Evolutionary conservation across 2,797 vertebrate species (phyloP).

Genomic region (Mallotus villosus): DNA sequence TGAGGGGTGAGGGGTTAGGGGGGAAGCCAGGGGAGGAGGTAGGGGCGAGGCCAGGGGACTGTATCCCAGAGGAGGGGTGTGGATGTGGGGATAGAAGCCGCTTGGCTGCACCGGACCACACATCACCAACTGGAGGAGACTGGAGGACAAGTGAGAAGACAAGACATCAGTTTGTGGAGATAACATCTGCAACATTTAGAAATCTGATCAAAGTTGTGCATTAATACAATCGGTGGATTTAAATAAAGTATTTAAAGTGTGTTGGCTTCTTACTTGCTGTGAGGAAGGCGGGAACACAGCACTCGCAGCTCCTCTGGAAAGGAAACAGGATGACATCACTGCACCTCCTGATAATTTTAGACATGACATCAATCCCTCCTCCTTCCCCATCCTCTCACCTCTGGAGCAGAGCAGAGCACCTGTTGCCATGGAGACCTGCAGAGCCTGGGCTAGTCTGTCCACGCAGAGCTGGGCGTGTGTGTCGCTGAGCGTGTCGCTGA

Average conservation of each 20-base stretch:
- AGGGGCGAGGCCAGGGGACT: conserved; percentile 71
- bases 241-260: background rate
- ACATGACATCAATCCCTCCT: conserved; percentile 1
- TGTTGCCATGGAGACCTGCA: conserved; percentile 94
- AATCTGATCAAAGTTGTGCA: too few species aligned
- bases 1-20: conserved; percentile 60
- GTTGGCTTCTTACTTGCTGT: conserved; percentile 75
- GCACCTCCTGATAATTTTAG: background rate
- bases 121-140: conserved; percentile 95
- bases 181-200: background rate
- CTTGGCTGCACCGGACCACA: conserved; percentile 91
- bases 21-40: conserved; percentile 53
- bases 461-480: conserved; percentile 86
- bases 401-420: conserved; percentile 91
- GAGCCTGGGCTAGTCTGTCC: conserved; percentile 90
- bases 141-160: conserved; percentile 55
- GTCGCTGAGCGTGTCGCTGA: conserved; percentile 51
- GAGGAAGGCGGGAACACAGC: conserved; percentile 77
- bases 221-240: background rate
- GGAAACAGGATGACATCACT: conserved; percentile 6
- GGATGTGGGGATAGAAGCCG: conserved; percentile 89
- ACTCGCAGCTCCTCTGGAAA: conserved; percentile 73
- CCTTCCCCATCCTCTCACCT: conserved; percentile 70
- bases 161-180: background rate
- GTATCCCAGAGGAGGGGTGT: conserved; percentile 86